Conservation (phyloP, 2,113 vertebrate genomes). For the Datnioides undecimradiatus region DNA sequence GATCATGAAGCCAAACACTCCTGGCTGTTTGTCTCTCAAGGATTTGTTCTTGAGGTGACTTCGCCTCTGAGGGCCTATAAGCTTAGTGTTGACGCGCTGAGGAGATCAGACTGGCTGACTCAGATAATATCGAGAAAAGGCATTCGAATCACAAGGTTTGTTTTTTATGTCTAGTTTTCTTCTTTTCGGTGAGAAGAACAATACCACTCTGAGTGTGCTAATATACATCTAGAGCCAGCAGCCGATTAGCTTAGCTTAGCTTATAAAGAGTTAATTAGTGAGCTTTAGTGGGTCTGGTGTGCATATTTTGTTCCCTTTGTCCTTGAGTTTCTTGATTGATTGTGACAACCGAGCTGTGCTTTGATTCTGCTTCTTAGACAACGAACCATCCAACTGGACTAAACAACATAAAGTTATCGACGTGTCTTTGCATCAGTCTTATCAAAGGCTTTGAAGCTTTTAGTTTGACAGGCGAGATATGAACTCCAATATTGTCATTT, state of each 20-base stretch:
- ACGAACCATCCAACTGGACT: neutral
- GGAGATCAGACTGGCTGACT: slow-evolving; percentile 5
- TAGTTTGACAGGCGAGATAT: neutral
- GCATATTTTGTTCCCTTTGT: neutral
- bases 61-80: slow-evolving; percentile 8
- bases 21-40: neutral
- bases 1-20: neutral
- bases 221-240: neutral
- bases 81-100: neutral
- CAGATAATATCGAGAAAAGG: neutral
- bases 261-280: neutral
- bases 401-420: neutral
- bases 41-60: slow-evolving; percentile 52
- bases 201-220: neutral
- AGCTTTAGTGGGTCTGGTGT: neutral
- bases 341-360: neutral
- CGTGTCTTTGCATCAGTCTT: neutral
- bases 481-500: neutral
- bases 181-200: neutral
- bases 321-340: neutral
- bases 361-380: slow-evolving; percentile 6
- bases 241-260: neutral
- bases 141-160: neutral
- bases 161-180: neutral
- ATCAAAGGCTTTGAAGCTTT: neutral